A percentile compares a stretch with the other conserved stretches of the same genome.
These are phyloP conservation scores for Caloenas nicobarica DNA, from an alignment of 2,113 vertebrate genomes.

Conservation along the genomic window DNA sequence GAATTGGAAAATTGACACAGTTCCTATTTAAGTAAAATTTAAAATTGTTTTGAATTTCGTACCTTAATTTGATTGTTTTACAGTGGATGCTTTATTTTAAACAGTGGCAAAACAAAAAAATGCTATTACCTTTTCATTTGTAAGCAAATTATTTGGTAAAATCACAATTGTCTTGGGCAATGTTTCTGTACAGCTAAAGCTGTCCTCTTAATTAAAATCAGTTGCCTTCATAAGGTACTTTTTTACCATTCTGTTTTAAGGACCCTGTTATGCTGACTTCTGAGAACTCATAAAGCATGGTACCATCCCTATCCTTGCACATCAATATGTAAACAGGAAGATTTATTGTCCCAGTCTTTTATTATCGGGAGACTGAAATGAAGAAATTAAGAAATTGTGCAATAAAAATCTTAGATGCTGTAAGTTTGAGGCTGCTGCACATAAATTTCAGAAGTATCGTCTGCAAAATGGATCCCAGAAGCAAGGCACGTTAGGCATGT, in stretches of 20 bases:
- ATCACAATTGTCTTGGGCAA: not conserved
- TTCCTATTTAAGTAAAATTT: not conserved
- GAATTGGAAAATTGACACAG: not conserved
- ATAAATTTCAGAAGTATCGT: not conserved
- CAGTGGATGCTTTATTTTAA: not conserved
- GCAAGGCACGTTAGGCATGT: fast-evolving
- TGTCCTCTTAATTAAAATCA: not conserved
- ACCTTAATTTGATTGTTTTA: not conserved
- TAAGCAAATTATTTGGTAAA: not conserved
- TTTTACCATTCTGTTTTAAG: not conserved
- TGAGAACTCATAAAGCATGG: not conserved
- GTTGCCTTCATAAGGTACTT: not conserved
- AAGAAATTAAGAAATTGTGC: not conserved
- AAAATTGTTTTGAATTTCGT: not conserved
- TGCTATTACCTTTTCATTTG: not conserved
- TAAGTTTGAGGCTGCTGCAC: not conserved
- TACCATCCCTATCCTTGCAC: not conserved
- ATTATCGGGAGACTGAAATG: not conserved
- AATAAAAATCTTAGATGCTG: not conserved
- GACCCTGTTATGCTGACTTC: not conserved
- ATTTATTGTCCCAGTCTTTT: not conserved
- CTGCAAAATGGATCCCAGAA: not conserved
- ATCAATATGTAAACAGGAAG: not conserved
- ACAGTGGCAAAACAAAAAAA: not conserved
- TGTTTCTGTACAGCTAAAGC: not conserved